Conservation (phyloP, 2,113 vertebrate genomes). For the Mirza zaza region DNA sequence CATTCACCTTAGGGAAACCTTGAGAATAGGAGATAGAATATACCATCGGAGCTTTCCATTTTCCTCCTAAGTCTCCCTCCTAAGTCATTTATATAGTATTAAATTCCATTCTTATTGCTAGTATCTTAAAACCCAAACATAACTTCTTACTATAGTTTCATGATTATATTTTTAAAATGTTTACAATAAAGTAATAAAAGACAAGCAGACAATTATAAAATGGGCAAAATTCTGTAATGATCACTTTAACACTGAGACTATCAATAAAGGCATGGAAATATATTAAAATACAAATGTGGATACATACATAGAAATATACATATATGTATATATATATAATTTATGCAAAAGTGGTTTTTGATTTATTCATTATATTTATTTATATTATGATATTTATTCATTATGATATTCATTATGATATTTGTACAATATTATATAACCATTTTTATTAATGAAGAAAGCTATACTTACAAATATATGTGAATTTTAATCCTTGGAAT, state of each 20-base stretch:
- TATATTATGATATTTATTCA: too few species aligned
- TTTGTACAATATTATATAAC: background rate
- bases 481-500: background rate
- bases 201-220: background rate
- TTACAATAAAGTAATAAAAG: background rate
- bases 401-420: background rate
- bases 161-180: background rate
- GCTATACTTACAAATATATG: background rate
- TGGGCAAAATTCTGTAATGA: background rate
- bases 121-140: background rate
- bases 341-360: background rate
- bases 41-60: accelerated
- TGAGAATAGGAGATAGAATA: accelerated
- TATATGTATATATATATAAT: background rate
- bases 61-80: accelerated
- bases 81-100: background rate
- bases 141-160: background rate
- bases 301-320: background rate
- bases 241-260: background rate
- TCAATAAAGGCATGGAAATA: background rate
- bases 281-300: background rate
- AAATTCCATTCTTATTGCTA: background rate
- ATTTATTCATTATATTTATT: background rate
- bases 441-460: background rate
- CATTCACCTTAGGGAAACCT: background rate